Conservation (phyloP, 2,797 vertebrate species). For the Coracias cyanogaster region DNA sequence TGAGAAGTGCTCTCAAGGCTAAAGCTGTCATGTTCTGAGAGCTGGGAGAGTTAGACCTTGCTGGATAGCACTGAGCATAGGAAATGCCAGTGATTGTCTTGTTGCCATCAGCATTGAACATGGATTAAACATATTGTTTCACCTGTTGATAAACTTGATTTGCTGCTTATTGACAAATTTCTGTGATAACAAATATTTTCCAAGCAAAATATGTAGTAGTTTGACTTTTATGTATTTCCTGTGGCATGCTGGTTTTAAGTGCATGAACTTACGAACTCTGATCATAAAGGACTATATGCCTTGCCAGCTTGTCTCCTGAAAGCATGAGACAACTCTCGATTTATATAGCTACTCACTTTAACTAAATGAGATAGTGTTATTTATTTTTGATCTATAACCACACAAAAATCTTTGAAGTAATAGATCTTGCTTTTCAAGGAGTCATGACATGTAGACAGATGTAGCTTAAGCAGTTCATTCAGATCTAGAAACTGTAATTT, state of each 20-base stretch:
- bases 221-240: background rate
- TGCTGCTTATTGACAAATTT: background rate
- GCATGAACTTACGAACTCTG: background rate
- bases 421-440: constrained; percentile 64
- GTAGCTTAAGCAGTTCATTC: constrained; percentile 38
- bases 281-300: background rate
- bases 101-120: background rate
- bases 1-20: background rate
- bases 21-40: background rate
- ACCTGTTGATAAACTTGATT: background rate
- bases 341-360: constrained; percentile 60
- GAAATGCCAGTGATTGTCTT: background rate
- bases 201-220: background rate
- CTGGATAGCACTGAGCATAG: background rate
- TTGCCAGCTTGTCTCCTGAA: background rate
- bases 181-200: background rate
- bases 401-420: constrained; percentile 48
- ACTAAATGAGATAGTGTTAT: constrained; percentile 50
- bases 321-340: constrained; percentile 39
- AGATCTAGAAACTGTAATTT: constrained; percentile 57
- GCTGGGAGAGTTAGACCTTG: background rate
- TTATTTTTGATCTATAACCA: constrained; percentile 69
- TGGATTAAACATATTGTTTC: background rate
- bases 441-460: constrained; percentile 32
- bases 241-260: background rate